Percentiles rank a stretch among this genome's conserved stretches.
Evolutionary conservation across 2,888 invertebrate species (phyloP).

Genomic region (Parochlus steinenii): DNA sequence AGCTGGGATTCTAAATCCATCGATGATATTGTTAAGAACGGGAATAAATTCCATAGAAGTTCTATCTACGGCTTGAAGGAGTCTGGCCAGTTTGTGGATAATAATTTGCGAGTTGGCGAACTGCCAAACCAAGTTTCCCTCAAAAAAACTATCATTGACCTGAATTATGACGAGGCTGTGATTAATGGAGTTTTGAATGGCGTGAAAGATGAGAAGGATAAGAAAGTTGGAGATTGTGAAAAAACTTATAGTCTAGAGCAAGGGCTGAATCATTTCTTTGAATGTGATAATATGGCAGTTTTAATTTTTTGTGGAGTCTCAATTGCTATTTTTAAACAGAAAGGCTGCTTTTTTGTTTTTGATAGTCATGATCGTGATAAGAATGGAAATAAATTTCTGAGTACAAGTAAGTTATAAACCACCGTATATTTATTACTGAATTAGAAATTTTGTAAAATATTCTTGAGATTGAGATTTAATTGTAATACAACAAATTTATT

Average conservation of each 20-base stretch:
- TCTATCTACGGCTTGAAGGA: conserved; percentile 20
- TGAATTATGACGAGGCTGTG: conserved; percentile 23
- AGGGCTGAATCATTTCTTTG: conserved; percentile 29
- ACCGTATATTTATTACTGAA: neutral
- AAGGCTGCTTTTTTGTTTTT: conserved; percentile 34
- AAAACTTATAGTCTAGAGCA: neutral
- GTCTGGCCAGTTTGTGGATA: conserved; percentile 19
- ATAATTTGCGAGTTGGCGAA: conserved; percentile 23
- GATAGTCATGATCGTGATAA: conserved; percentile 43
- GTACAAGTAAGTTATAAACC: conserved; percentile 19
- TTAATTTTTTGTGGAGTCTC: conserved; percentile 39
- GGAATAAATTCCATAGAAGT: conserved; percentile 29
- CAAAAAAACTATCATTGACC: conserved; percentile 21
- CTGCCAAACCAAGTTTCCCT: conserved; percentile 25
- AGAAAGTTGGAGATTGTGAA: neutral
- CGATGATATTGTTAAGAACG: conserved; percentile 28
- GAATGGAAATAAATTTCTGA: conserved; percentile 28
- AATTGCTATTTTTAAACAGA: conserved; percentile 37
- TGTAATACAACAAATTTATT: conserved; percentile 15
- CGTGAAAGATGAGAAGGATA: conserved; percentile 14
- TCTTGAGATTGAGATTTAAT: neutral
- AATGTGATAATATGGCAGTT: conserved; percentile 26
- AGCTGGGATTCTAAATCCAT: conserved; percentile 23
- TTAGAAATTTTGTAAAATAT: neutral
- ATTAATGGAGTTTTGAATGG: conserved; percentile 23